Base-by-base conservation (phyloP, 2,888 invertebrate genomes). In the Agrotis clavis region DNA sequence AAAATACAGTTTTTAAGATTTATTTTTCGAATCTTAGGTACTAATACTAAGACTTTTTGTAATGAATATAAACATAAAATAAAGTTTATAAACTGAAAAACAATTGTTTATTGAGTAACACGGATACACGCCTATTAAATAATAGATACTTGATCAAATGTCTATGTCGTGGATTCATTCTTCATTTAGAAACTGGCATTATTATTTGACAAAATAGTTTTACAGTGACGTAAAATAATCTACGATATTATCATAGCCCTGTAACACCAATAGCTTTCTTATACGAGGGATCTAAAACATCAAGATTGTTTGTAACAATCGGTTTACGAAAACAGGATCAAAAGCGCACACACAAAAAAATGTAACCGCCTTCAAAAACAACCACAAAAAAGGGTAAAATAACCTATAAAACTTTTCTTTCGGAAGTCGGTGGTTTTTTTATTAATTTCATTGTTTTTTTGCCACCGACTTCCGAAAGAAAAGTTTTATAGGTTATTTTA, bases 331-430 rank as follows among this genome's bases (percentile, higher is more conserved):
- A 45, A 53, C 83, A 83, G 11, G 68, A 67, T 71, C 57, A 30
- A 80, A 59, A 48, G 4, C 79, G 81, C 94, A 94, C 5, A 90
- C 83, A 78, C 94, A 94, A 79, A n/a, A n/a, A n/a, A n/a, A n/a
- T n/a, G n/a, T n/a, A n/a, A n/a, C n/a, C n/a, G n/a, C n/a, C n/a
- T n/a, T n/a, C n/a, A n/a, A n/a, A n/a, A n/a, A n/a, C n/a, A n/a
- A n/a, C n/a, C n/a, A n/a, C n/a, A n/a, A n/a, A n/a, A n/a, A n/a
- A n/a, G n/a, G n/a, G n/a, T n/a, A n/a, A n/a, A n/a, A n/a, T n/a
- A n/a, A n/a, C n/a, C n/a, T n/a, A n/a, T n/a, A n/a, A n/a, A n/a
- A n/a, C n/a, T n/a, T n/a, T n/a, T n/a, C n/a, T n/a, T n/a, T n/a
- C n/a, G n/a, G n/a, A n/a, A n/a, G n/a, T n/a, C n/a, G n/a, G n/a